A percentile compares a stretch with the other conserved stretches of the same genome.
Conservation (phyloP, 2,797 vertebrate species). For the Anabacerthia variegaticeps region DNA sequence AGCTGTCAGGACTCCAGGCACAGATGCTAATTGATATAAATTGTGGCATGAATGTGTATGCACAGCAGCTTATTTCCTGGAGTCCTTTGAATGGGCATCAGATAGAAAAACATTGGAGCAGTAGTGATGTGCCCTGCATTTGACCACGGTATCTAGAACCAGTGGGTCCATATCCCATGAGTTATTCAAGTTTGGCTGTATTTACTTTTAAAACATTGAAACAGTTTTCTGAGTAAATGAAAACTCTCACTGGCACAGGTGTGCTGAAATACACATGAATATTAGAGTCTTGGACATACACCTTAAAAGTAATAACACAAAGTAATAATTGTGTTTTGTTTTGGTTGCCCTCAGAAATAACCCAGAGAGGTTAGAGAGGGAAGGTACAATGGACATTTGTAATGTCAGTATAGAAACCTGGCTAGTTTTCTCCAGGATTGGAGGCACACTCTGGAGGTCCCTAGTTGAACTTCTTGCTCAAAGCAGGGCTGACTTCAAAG, state of each 20-base stretch:
- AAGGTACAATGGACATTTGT: not conserved
- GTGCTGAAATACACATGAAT: not conserved
- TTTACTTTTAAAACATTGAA: constrained; percentile 16
- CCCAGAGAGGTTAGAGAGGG: not conserved
- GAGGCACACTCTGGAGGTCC: not conserved
- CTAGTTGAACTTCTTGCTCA: not conserved
- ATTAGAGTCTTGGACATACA: not conserved
- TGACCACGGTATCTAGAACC: not conserved
- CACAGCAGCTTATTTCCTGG: not conserved
- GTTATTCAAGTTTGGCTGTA: not conserved
- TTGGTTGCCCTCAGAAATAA: not conserved
- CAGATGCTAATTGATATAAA: constrained; percentile 1
- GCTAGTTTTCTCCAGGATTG: not conserved
- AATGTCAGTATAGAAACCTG: not conserved
- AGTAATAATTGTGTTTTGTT: not conserved
- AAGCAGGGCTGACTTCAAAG: not conserved
- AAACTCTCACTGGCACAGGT: not conserved
- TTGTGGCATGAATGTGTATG: not conserved
- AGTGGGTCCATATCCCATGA: not conserved
- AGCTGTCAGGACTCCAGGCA: not conserved
- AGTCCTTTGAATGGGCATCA: not conserved
- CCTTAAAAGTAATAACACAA: not conserved
- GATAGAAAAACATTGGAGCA: not conserved
- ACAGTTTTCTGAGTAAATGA: not conserved
- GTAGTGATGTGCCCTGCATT: not conserved